These are phyloP conservation scores for Drosophila testacea DNA, from an alignment of 2,888 invertebrate species.

Conservation along the genomic window DNA sequence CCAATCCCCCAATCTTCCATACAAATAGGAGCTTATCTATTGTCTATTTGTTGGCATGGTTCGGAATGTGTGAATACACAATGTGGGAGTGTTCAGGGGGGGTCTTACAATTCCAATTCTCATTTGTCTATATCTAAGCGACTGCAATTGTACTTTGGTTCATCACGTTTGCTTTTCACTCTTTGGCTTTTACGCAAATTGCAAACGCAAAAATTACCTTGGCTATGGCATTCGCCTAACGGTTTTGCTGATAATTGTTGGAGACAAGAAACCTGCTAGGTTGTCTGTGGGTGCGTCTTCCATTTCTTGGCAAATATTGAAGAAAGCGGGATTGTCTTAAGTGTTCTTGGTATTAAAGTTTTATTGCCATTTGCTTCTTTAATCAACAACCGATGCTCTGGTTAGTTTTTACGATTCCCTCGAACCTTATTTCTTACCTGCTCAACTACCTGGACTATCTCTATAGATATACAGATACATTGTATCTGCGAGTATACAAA, in stretches of 20 bases:
- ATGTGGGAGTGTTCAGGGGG: slow-evolving; percentile 18
- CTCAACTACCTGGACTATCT: slow-evolving; percentile 35
- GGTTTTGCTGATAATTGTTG: slow-evolving; percentile 27
- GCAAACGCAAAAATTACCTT: slow-evolving; percentile 26
- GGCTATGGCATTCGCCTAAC: slow-evolving; percentile 10
- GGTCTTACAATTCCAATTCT: slow-evolving; percentile 17
- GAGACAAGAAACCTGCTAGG: background rate
- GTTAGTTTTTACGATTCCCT: slow-evolving; percentile 14
- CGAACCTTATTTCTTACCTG: slow-evolving; percentile 38
- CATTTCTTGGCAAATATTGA: slow-evolving; percentile 1
- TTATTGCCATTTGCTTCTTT: slow-evolving; percentile 23
- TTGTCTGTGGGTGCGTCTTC: slow-evolving; percentile 16
- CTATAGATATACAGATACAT: background rate
- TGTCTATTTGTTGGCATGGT: slow-evolving; percentile 42
- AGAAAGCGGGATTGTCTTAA: slow-evolving; percentile 30
- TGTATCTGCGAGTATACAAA: background rate
- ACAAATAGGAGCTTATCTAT: slow-evolving; percentile 51
- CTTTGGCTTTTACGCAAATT: slow-evolving; percentile 35
- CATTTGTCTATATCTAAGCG: slow-evolving; percentile 22
- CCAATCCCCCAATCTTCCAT: slow-evolving; percentile 5
- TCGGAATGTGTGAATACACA: slow-evolving; percentile 10
- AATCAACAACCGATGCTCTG: slow-evolving; percentile 33
- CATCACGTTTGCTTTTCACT: slow-evolving; percentile 21
- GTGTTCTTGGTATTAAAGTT: slow-evolving; percentile 27
- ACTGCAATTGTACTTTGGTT: slow-evolving; percentile 33